Percentiles rank a stretch among this genome's conserved stretches.
Evolutionary conservation across 1,140 invertebrate genomes (phyloP).

Genomic region (Platyura marginata): DNA sequence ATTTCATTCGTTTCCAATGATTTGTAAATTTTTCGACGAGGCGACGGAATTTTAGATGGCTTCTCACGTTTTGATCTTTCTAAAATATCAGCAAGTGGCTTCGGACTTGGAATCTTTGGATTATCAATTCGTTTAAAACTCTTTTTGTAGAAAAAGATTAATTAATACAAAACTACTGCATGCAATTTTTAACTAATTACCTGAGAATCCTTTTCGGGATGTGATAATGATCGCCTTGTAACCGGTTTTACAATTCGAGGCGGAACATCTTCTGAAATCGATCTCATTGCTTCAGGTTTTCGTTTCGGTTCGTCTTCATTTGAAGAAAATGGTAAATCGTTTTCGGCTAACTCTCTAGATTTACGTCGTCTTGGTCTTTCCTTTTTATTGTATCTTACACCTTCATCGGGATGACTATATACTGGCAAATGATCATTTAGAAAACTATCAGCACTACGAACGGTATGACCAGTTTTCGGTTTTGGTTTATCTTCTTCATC

Average conservation of each 20-base stretch:
- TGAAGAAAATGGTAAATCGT: background rate
- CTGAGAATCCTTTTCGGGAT: constrained; percentile 21
- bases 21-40: constrained; percentile 6
- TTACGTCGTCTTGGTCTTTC: background rate
- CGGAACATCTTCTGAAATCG: constrained; percentile 22
- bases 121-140: constrained; percentile 16
- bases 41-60: constrained; percentile 13
- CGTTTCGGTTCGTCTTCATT: constrained; percentile 6
- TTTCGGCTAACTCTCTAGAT: constrained; percentile 2
- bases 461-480: background rate
- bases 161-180: background rate
- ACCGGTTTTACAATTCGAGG: constrained; percentile 14
- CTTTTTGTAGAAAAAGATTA: constrained; percentile 5
- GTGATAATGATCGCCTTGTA: constrained; percentile 19
- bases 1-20: background rate
- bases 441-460: constrained; percentile 10
- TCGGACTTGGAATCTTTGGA: constrained; percentile 20
- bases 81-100: constrained; percentile 18
- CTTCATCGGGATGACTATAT: constrained; percentile 2
- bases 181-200: constrained; percentile 7
- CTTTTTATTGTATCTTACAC: background rate
- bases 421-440: constrained; percentile 4
- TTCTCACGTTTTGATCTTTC: constrained; percentile 13
- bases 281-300: constrained; percentile 23
- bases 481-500: constrained; percentile 1